These are phyloP conservation scores for Promerops cafer DNA, from an alignment of 2,113 vertebrate genomes.

Conservation along the genomic window DNA sequence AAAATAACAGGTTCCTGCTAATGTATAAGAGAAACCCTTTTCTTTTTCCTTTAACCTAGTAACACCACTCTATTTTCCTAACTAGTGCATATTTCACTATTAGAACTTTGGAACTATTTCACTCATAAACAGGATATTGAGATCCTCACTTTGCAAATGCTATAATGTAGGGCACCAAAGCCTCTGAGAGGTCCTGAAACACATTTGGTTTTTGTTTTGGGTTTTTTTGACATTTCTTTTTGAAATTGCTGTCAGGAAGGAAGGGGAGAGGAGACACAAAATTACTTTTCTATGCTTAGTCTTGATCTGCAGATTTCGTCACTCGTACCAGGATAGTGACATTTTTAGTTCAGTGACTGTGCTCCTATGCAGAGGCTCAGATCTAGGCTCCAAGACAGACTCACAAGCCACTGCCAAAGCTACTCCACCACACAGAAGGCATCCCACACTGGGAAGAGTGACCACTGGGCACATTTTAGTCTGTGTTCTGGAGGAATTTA, in stretches of 20 bases:
- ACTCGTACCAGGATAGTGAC: background rate
- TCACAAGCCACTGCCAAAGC: background rate
- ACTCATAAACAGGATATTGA: background rate
- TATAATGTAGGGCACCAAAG: background rate
- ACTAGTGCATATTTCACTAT: background rate
- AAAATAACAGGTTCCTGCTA: background rate
- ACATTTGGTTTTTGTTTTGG: background rate
- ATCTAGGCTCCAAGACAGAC: background rate
- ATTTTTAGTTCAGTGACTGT: background rate
- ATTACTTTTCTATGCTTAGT: background rate
- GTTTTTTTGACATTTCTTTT: background rate
- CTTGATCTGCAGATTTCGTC: background rate
- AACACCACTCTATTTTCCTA: background rate
- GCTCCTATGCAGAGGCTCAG: background rate
- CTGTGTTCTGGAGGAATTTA: background rate
- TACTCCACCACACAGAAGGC: background rate
- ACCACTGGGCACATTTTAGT: background rate
- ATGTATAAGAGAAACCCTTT: background rate
- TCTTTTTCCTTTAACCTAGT: background rate
- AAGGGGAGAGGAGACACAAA: background rate
- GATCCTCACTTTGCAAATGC: background rate
- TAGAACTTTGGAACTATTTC: background rate
- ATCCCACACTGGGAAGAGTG: background rate
- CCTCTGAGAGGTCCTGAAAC: background rate
- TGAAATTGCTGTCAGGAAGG: background rate